Conservation (phyloP, 1,140 invertebrate species). For the Thaumetopoea pityocampa region DNA sequence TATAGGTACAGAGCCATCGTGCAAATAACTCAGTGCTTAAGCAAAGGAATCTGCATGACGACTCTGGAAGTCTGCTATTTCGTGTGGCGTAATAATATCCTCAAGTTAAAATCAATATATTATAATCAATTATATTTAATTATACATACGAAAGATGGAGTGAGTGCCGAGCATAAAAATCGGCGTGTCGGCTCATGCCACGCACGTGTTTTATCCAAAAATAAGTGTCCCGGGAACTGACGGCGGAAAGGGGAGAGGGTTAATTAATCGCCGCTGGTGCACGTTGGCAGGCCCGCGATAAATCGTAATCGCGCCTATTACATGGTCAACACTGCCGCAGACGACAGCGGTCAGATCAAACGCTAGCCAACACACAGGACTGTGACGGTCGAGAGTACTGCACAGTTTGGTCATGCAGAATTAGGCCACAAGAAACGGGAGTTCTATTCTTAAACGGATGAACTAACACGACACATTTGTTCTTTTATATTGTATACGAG, state of each 20-base stretch:
- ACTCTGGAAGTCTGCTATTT: background rate
- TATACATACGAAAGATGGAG: no score
- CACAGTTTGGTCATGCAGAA: constrained; percentile 42
- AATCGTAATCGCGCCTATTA: constrained; percentile 20
- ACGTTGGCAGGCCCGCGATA: constrained; percentile 12
- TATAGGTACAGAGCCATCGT: background rate
- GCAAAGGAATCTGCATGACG: background rate
- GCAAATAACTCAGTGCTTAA: background rate
- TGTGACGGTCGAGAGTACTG: constrained; percentile 35
- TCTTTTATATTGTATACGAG: constrained; percentile 54
- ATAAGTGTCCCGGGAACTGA: constrained; percentile 37
- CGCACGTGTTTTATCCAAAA: constrained; percentile 42
- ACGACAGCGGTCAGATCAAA: constrained; percentile 44
- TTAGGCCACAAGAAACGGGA: constrained; percentile 49
- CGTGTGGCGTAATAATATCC: background rate
- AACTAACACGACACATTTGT: constrained; percentile 51
- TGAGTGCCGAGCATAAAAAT: constrained; percentile 3
- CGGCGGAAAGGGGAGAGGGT: constrained; percentile 14
- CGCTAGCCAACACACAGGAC: constrained; percentile 33
- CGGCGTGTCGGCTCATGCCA: constrained; percentile 12
- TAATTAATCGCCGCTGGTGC: constrained; percentile 30
- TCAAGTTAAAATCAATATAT: no score
- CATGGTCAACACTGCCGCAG: constrained; percentile 19
- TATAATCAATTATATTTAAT: no score
- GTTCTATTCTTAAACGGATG: constrained; percentile 56